A percentile compares a stretch with the other conserved stretches of the same genome.
Conservation (phyloP, 1,140 invertebrate species). For the Pachyrhynchus sulphureomaculatus region DNA sequence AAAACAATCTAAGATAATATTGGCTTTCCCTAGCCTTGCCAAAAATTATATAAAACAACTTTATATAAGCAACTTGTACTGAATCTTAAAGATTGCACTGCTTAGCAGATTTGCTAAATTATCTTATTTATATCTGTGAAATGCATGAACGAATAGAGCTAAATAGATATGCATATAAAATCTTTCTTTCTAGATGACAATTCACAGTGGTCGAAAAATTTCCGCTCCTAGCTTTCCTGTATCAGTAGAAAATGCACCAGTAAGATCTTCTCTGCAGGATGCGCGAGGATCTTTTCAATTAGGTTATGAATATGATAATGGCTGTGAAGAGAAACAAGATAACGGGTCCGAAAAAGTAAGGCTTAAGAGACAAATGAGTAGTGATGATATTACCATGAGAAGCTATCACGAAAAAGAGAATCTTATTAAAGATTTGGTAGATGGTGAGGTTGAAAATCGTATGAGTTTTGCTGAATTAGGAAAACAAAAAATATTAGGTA, state of each 20-base stretch:
- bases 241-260: conserved; percentile 45
- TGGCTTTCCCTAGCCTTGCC: no score
- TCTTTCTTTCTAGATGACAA: conserved; percentile 52
- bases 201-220: conserved; percentile 60
- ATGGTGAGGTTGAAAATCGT: conserved; percentile 54
- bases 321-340: conserved; percentile 58
- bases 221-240: conserved; percentile 55
- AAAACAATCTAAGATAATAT: no score
- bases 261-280: conserved; percentile 72
- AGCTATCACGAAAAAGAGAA: conserved; percentile 42
- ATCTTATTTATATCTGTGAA: no score
- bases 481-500: conserved; percentile 53
- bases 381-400: conserved; percentile 55
- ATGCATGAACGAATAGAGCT: no score
- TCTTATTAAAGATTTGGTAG: conserved; percentile 42
- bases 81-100: no score
- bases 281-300: conserved; percentile 70
- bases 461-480: conserved; percentile 72
- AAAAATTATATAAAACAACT: no score
- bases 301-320: conserved; percentile 67
- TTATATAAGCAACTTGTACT: no score
- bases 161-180: no score
- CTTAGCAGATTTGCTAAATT: no score
- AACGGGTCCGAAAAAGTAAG: conserved; percentile 57
- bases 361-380: conserved; percentile 60